A percentile compares a stretch with the other conserved stretches of the same genome.
These are phyloP conservation scores for Drosophila kuntzei DNA, from an alignment of 2,888 invertebrate genomes.

Conservation along the genomic window DNA sequence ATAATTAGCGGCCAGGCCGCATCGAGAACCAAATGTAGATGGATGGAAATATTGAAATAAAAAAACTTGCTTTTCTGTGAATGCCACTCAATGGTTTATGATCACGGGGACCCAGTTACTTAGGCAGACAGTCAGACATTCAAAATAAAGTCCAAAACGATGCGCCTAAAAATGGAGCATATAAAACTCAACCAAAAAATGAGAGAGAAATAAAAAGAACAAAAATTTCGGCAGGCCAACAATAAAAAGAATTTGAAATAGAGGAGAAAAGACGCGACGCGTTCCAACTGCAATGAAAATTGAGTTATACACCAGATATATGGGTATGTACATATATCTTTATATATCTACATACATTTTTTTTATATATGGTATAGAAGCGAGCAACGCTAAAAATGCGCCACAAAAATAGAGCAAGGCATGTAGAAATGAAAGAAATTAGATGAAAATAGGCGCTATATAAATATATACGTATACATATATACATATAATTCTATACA, in stretches of 20 bases:
- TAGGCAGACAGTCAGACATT: constrained; percentile 11
- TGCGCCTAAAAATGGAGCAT: constrained; percentile 40
- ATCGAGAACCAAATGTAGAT: constrained; percentile 6
- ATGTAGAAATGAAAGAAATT: constrained; percentile 76
- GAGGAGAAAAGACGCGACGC: constrained; percentile 28
- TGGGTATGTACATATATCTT: constrained; percentile 8
- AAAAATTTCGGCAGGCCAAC: constrained; percentile 29
- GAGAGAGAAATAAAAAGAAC: constrained; percentile 25
- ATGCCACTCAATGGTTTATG: constrained; percentile 28
- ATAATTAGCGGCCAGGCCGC: constrained; percentile 34
- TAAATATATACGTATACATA: constrained; percentile 48
- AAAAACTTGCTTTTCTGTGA: constrained; percentile 15
- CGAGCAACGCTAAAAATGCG: constrained; percentile 73
- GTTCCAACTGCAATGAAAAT: constrained; percentile 62
- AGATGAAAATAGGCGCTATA: constrained; percentile 77
- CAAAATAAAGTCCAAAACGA: constrained; percentile 37
- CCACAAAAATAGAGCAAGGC: constrained; percentile 75
- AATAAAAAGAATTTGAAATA: constrained; percentile 39
- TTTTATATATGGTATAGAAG: constrained; percentile 52
- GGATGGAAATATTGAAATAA: constrained; percentile 1
- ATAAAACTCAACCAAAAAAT: constrained; percentile 26
- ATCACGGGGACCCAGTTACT: constrained; percentile 40
- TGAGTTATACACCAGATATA: constrained; percentile 59
- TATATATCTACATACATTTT: constrained; percentile 10
- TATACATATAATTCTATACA: constrained; percentile 14